Evolutionary conservation across 1,140 invertebrate genomes (phyloP), one percentile per base, ranked within the genome.

Genomic region (Orchestia grillus): DNA sequence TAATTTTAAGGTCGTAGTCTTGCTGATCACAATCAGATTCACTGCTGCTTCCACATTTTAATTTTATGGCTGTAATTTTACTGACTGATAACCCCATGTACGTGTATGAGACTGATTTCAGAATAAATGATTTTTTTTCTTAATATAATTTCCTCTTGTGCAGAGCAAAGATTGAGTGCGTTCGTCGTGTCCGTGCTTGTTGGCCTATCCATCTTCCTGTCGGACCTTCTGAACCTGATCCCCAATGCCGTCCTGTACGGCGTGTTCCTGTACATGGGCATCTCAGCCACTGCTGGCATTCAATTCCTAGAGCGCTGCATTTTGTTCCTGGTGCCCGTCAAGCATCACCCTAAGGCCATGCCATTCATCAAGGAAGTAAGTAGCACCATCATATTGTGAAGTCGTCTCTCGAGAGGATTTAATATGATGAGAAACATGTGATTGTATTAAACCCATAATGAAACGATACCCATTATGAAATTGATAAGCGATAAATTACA

Each of bases 201-300:
- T 97, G 99, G 99, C 57, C 97, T 99, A 0, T 99, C 99, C 8
- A 98, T 99, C 41, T 97, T 98, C 23, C 98, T 99, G 98, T 98
- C 98, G 43, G 98, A 98, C 36, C 97, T 99, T 43, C 97, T 99
- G 57, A 98, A 98, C 44, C 97, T 98, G 40, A 98, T 99, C 96
- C 99, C 99, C 0, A 98, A 99, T 98, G 98, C 99, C 28, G 99
- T 99, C 92, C 98, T 99, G 6, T 99, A 99, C 97, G 99, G 99
- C 45, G 99, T 99, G 1, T 99, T 99, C 97, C 98, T 99, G 0
- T 99, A 99, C 97, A 99, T 99, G 98, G 99, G 99, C 62, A 98
- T 99, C 95, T 99, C 99, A 0, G 99, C 99, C 0, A 98, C 99
- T 77, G 98, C 98, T 97, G 99, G 99, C 95, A 99, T 99, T 42